Percentiles rank a stretch among this genome's conserved stretches.
phyloP scores from a whole-genome alignment of 2,888 invertebrate genomes.

The Machimus rusticus region DNA sequence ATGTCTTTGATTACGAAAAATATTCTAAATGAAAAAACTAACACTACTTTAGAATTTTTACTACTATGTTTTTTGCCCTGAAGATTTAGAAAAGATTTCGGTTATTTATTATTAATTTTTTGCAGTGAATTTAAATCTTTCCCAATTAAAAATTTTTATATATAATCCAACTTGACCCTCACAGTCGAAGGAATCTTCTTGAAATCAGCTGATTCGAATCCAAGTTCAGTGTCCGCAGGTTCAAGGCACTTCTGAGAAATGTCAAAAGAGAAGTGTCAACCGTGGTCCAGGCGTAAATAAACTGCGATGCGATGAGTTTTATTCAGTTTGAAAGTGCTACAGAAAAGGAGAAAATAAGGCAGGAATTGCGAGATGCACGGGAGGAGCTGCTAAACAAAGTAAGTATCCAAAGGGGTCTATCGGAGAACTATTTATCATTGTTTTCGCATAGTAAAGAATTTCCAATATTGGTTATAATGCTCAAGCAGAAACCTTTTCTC shows the following conservation, averaged over 20 bases:
- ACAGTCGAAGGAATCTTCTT: not conserved
- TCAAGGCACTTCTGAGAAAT: not conserved
- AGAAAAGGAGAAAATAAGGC: constrained; percentile 55
- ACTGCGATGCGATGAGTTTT: constrained; percentile 53
- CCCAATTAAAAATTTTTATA: not conserved
- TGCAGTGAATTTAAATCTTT: not conserved
- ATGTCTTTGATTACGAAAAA: not conserved
- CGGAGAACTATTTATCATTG: not conserved
- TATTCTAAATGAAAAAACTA: not conserved
- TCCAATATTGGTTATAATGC: not conserved
- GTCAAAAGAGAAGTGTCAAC: not conserved
- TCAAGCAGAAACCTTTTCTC: too few relatives aligned
- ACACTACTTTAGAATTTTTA: not conserved
- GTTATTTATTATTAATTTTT: not conserved
- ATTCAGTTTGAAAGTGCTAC: constrained; percentile 58
- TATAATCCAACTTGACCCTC: not conserved
- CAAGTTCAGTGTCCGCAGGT: not conserved
- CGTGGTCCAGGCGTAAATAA: not conserved
- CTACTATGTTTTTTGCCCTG: not conserved
- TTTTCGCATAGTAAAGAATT: not conserved
- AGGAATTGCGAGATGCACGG: constrained; percentile 56
- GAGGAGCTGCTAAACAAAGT: constrained; percentile 55
- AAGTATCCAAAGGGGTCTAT: not conserved
- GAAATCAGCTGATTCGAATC: not conserved
- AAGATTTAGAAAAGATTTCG: not conserved